These are phyloP conservation scores for Neolamprologus variostigma DNA, from an alignment of 2,113 vertebrate species.

Conservation along the genomic window DNA sequence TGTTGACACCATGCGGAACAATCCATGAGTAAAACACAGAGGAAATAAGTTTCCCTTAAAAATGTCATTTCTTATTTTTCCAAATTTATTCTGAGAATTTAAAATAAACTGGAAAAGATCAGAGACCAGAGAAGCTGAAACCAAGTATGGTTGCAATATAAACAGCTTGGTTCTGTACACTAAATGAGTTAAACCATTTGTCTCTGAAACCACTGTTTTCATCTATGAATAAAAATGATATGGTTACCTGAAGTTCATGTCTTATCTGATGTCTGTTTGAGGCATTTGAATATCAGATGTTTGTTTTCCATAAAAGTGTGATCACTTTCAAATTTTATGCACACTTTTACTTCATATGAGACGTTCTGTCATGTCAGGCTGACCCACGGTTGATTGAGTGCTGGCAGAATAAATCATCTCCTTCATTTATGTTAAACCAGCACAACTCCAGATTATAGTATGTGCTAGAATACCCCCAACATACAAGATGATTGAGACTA, in stretches of 20 bases:
- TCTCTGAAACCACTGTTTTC: not conserved
- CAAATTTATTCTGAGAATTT: not conserved
- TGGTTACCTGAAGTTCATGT: not conserved
- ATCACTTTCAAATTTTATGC: not conserved
- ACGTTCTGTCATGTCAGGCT: not conserved
- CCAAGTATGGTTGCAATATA: not conserved
- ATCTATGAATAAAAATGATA: not conserved
- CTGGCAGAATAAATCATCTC: not conserved
- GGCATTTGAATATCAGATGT: not conserved
- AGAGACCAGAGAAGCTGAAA: not conserved
- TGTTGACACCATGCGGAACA: not conserved
- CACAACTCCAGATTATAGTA: not conserved
- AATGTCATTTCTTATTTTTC: not conserved
- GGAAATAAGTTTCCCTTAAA: not conserved
- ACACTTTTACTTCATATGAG: not conserved
- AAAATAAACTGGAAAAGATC: not conserved
- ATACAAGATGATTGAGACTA: not conserved
- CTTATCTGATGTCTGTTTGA: not conserved
- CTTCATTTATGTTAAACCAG: not conserved
- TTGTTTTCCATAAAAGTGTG: not conserved
- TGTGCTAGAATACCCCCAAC: not conserved
- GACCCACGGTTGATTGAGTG: not conserved
- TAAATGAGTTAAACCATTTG: not conserved
- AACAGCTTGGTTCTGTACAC: not conserved
- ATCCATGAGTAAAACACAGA: not conserved